phyloP scores from a whole-genome alignment of 2,888 invertebrate species.

The Hydriomena furcata region DNA sequence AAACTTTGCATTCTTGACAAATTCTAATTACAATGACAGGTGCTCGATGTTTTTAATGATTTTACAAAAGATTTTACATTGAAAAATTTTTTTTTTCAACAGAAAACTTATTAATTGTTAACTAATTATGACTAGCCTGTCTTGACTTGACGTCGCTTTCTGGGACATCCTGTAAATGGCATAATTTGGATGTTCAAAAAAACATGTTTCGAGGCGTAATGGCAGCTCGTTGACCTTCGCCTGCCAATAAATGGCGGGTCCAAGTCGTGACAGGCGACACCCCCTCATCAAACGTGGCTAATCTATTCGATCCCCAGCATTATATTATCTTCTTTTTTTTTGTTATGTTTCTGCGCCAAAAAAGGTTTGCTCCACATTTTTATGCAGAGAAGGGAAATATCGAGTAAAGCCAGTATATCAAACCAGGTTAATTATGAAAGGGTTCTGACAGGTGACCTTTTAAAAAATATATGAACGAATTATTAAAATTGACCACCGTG shows the following conservation, averaged over 20 bases:
- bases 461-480: no score
- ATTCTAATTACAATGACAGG: no score
- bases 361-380: constrained; percentile 8
- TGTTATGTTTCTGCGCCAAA: constrained; percentile 19
- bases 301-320: constrained; percentile 56
- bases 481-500: no score
- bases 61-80: no score
- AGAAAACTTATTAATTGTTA: no score
- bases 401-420: background rate
- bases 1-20: no score
- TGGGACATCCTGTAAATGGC: background rate
- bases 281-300: constrained; percentile 52
- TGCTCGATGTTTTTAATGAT: no score
- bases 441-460: background rate
- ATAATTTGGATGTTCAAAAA: background rate
- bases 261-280: constrained; percentile 23
- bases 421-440: background rate
- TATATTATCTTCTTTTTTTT: constrained; percentile 39
- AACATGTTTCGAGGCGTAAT: constrained; percentile 18
- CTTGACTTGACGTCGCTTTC: no score
- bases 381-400: constrained; percentile 2
- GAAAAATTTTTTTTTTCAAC: no score
- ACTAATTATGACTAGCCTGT: no score
- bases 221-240: constrained; percentile 20
- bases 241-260: constrained; percentile 28